Percentiles rank a stretch among this genome's conserved stretches.
These are phyloP conservation scores for Malurus melanocephalus DNA, from an alignment of 2,113 vertebrate genomes.

Conservation along the genomic window DNA sequence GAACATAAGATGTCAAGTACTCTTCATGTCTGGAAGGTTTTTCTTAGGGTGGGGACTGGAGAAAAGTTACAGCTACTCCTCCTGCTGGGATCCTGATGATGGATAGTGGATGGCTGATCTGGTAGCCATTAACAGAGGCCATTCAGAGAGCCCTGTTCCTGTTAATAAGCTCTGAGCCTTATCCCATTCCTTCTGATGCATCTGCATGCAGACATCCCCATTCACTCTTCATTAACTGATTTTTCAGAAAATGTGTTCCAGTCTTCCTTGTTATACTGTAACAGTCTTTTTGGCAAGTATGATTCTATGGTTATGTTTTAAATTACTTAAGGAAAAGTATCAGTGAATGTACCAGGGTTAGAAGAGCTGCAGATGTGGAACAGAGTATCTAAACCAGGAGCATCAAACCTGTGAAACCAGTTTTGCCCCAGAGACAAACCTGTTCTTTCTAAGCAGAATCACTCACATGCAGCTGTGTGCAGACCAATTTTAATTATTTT, in stretches of 20 bases:
- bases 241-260: not conserved
- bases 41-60: not conserved
- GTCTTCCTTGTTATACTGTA: not conserved
- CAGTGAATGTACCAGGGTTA: accelerated
- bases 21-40: not conserved
- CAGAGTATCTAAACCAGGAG: not conserved
- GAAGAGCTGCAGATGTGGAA: not conserved
- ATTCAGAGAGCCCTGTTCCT: not conserved
- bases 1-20: not conserved
- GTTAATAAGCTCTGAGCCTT: not conserved
- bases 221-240: not conserved
- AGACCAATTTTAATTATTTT: not conserved
- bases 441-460: not conserved
- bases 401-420: not conserved
- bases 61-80: not conserved
- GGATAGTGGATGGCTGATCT: not conserved
- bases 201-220: not conserved
- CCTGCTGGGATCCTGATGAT: not conserved
- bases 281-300: not conserved
- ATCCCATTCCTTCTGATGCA: not conserved
- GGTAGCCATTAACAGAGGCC: not conserved
- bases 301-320: not conserved
- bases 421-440: not conserved
- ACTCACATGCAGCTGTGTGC: not conserved
- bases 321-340: not conserved